Evolutionary conservation across 2,113 vertebrate genomes (phyloP).

Genomic region (Nothocercus nigrocapillus): DNA sequence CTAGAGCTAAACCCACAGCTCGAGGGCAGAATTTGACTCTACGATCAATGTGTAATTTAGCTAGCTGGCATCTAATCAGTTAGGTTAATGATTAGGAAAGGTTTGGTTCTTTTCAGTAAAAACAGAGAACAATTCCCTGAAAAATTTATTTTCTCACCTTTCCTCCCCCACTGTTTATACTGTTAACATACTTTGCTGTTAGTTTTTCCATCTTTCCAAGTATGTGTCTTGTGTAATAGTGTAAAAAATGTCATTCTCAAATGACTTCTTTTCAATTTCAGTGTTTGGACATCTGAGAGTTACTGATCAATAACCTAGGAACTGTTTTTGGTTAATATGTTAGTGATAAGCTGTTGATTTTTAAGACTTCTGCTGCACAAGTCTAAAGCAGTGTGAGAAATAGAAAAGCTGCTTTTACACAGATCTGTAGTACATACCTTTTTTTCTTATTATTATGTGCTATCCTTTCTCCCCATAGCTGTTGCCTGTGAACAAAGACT

Average conservation of each 20-base stretch:
- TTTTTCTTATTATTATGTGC: neutral
- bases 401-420: neutral
- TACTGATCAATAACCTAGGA: constrained; percentile 11
- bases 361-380: neutral
- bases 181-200: neutral
- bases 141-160: neutral
- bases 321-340: constrained; percentile 15
- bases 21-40: neutral
- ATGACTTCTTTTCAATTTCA: neutral
- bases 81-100: neutral
- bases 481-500: neutral
- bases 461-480: neutral
- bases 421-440: neutral
- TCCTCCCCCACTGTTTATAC: neutral
- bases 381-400: neutral
- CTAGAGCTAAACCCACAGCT: neutral
- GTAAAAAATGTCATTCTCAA: neutral
- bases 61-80: neutral
- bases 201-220: neutral
- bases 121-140: neutral
- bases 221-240: neutral
- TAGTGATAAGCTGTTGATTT: constrained; percentile 51
- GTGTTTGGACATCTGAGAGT: constrained; percentile 9
- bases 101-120: neutral
- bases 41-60: neutral